phyloP scores from a whole-genome alignment of 2,113 vertebrate species.

The Takifugu bimaculatus region DNA sequence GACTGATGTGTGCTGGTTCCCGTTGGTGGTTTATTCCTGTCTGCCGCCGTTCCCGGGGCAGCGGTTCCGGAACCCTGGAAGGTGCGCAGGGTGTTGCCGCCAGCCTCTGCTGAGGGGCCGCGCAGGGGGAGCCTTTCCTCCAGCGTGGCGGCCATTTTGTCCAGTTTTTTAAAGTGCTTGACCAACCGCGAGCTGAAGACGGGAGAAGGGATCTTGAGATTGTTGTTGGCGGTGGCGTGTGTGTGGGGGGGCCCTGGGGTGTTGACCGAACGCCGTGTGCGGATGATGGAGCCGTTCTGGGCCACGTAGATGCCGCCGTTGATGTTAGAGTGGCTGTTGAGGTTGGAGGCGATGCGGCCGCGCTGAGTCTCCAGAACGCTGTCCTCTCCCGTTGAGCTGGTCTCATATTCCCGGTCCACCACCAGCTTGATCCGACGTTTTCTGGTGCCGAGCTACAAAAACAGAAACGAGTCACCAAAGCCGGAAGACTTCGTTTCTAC shows the following conservation, averaged over 20 bases:
- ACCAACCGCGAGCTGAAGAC: conserved; percentile 73
- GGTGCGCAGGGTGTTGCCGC: conserved; percentile 48
- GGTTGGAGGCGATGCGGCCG: conserved; percentile 64
- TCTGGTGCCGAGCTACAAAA: conserved; percentile 80
- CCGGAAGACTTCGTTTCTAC: too few relatives aligned
- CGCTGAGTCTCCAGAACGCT: conserved; percentile 81
- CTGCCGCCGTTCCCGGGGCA: conserved; percentile 8
- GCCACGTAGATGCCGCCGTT: conserved; percentile 88
- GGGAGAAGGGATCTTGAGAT: conserved; percentile 79
- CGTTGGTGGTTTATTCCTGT: conserved; percentile 74
- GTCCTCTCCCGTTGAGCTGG: conserved; percentile 89
- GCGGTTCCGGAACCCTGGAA: conserved; percentile 49
- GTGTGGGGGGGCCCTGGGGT: conserved; percentile 20
- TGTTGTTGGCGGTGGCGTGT: conserved; percentile 70
- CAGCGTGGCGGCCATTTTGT: conserved; percentile 87
- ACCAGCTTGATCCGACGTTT: conserved; percentile 85
- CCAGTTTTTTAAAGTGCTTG: conserved; percentile 91
- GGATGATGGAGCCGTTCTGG: conserved; percentile 92
- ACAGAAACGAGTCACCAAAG: background rate
- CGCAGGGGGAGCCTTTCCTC: conserved; percentile 85
- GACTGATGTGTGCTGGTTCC: conserved; percentile 77
- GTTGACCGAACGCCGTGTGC: conserved; percentile 77
- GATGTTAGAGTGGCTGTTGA: conserved; percentile 73
- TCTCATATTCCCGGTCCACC: conserved; percentile 87
- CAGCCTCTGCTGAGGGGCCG: conserved; percentile 64